phyloP scores from a whole-genome alignment of 1,140 invertebrate species.

The Battus philenor region DNA sequence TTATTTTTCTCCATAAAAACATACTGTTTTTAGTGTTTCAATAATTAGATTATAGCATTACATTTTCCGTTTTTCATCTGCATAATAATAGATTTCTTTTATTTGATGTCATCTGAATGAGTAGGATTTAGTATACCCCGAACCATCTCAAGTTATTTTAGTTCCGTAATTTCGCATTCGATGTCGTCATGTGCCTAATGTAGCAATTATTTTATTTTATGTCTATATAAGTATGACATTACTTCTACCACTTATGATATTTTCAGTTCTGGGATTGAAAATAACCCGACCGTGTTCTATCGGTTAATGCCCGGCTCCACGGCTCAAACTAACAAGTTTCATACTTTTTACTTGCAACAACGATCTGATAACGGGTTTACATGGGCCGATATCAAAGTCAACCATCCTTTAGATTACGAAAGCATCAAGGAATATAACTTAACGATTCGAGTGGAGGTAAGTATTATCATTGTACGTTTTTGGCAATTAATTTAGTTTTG shows the following conservation, averaged over 20 bases:
- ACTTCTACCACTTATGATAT: conserved; percentile 33
- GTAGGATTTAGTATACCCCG: conserved; percentile 4
- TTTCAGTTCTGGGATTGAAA: conserved; percentile 94
- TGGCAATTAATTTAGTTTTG: no score
- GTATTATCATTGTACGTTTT: conserved; percentile 38
- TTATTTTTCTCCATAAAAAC: no score
- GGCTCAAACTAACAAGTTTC: conserved; percentile 95
- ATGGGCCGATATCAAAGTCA: conserved; percentile 97
- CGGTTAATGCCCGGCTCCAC: conserved; percentile 95
- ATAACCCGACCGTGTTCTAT: conserved; percentile 96
- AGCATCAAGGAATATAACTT: conserved; percentile 97
- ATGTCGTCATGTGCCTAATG: conserved; percentile 50
- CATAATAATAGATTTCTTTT: conserved; percentile 8
- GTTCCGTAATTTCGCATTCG: conserved; percentile 25
- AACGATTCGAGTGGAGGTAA: conserved; percentile 95
- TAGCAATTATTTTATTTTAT: conserved; percentile 24
- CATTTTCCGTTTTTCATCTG: no score
- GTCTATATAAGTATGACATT: conserved; percentile 5
- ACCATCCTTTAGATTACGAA: conserved; percentile 96
- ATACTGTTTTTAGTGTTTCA: no score
- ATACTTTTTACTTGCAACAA: conserved; percentile 97
- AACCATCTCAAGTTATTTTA: conserved; percentile 7
- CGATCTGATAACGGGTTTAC: conserved; percentile 91
- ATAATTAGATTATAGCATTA: no score
- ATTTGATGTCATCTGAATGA: conserved; percentile 3